Conservation (phyloP, 2,888 invertebrate species). For the Caenorhabditis sp. region DNA sequence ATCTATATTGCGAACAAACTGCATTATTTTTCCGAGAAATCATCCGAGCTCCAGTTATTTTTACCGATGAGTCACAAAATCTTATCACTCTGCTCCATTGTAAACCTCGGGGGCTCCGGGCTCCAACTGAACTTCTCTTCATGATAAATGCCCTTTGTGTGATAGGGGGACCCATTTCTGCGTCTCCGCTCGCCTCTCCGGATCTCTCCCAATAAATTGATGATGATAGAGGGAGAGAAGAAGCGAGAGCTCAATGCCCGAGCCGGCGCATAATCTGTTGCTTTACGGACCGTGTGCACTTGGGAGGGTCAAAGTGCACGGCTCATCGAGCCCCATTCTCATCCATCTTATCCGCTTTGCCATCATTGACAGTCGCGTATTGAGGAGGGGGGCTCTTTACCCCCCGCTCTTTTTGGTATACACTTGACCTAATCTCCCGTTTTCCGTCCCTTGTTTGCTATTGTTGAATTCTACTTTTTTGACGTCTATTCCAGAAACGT, state of each 20-base stretch:
- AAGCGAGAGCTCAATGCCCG: slow-evolving; percentile 19
- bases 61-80: too few relatives aligned
- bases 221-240: slow-evolving; percentile 24
- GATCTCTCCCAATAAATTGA: slow-evolving; percentile 4
- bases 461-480: not conserved
- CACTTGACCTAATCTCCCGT: slow-evolving; percentile 50
- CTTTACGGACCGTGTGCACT: slow-evolving; percentile 15
- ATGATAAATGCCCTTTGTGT: slow-evolving; percentile 45
- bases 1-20: too few relatives aligned
- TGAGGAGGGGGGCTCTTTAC: too few relatives aligned
- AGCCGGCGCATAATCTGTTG: slow-evolving; percentile 37
- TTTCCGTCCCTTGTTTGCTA: slow-evolving; percentile 4
- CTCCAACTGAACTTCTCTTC: too few relatives aligned
- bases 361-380: too few relatives aligned
- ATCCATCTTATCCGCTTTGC: slow-evolving; percentile 27
- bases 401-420: not conserved
- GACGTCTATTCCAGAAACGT: not conserved
- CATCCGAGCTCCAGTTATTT: too few relatives aligned
- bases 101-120: too few relatives aligned
- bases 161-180: slow-evolving; percentile 30
- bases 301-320: not conserved
- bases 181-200: slow-evolving; percentile 1
- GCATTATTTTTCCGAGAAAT: too few relatives aligned
- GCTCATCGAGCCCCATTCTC: not conserved
- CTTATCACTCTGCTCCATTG: too few relatives aligned